Evolutionary conservation across 2,113 vertebrate genomes (phyloP).

Genomic region (Echinops telfairi): DNA sequence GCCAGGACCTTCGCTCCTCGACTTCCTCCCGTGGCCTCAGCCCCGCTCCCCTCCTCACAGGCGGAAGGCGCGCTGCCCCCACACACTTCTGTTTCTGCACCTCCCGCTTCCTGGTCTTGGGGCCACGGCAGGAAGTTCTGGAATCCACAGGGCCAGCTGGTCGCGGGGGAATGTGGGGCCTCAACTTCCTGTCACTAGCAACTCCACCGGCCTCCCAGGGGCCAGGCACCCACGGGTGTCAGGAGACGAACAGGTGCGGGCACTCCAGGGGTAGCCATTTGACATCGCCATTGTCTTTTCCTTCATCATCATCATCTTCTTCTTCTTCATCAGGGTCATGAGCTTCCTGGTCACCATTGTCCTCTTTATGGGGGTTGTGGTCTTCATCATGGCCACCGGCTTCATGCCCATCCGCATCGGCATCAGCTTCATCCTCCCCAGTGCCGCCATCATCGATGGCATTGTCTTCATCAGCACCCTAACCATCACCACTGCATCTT

Average conservation of each 20-base stretch:
- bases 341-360: background rate
- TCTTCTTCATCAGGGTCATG: no score
- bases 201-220: background rate
- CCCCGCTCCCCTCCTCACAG: conserved; percentile 37
- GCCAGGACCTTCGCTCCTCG: background rate
- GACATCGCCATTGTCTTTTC: no score
- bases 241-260: background rate
- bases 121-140: conserved; percentile 67
- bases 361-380: background rate
- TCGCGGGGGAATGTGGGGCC: conserved; percentile 59
- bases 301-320: no score
- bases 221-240: rapidly evolving
- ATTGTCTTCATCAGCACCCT: no score
- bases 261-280: no score
- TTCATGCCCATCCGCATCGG: no score
- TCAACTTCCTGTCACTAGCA: background rate
- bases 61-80: conserved; percentile 35
- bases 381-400: no score
- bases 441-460: no score
- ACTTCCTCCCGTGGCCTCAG: background rate
- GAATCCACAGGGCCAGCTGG: conserved; percentile 75
- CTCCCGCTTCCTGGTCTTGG: conserved; percentile 76
- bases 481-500: no score
- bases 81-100: conserved; percentile 77
- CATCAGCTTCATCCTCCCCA: background rate